These are phyloP conservation scores for Callipepla californica DNA, from an alignment of 2,113 vertebrate genomes.

Conservation along the genomic window DNA sequence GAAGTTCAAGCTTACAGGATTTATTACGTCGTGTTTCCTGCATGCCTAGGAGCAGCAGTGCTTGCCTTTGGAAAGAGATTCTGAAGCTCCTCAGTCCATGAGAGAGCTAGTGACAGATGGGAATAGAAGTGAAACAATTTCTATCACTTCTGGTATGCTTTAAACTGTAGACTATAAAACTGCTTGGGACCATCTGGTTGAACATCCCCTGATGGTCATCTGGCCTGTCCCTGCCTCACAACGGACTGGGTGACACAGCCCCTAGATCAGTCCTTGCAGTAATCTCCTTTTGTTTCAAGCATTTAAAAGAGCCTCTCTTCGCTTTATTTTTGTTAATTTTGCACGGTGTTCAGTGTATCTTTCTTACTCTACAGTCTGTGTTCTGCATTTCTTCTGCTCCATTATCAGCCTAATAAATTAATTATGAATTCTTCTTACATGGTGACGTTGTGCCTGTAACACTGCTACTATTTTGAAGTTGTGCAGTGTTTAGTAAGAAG, in stretches of 20 bases:
- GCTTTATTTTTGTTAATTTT: not conserved
- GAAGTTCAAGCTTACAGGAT: not conserved
- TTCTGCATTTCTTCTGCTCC: not conserved
- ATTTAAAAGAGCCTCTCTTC: not conserved
- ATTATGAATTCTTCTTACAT: not conserved
- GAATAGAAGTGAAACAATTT: slow-evolving; percentile 9
- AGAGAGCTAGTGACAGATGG: slow-evolving; percentile 45
- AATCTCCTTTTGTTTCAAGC: not conserved
- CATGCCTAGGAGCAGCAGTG: not conserved
- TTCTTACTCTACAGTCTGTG: not conserved
- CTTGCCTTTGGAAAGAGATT: not conserved
- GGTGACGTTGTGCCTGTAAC: not conserved
- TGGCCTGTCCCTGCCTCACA: slow-evolving; percentile 7
- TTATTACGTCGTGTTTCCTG: not conserved
- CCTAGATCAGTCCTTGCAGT: not conserved
- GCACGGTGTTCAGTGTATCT: not conserved
- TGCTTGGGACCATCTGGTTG: not conserved
- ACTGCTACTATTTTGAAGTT: not conserved
- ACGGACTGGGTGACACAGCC: not conserved
- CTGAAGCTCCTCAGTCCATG: not conserved
- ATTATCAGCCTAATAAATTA: not conserved
- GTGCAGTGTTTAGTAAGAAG: not conserved
- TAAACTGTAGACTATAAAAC: not conserved
- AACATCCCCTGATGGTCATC: slow-evolving; percentile 39
- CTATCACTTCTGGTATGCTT: slow-evolving; percentile 21